These are phyloP conservation scores for Euspilapteryx auroguttella DNA, from an alignment of 2,888 invertebrate genomes.

Conservation along the genomic window DNA sequence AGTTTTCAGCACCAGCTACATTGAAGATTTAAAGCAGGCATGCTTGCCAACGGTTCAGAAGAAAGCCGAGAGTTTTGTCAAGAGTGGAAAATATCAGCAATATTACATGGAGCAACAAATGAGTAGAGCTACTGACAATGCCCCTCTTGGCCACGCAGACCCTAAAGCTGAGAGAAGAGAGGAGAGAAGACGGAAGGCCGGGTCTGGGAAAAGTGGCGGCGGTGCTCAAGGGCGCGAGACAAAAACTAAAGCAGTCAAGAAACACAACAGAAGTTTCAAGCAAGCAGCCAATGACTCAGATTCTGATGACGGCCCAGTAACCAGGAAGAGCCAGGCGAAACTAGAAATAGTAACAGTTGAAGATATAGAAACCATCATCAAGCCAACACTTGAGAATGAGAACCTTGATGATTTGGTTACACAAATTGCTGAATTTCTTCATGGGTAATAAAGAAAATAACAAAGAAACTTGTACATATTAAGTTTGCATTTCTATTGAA, in stretches of 20 bases:
- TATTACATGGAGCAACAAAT: conserved; percentile 69
- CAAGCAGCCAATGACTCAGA: conserved; percentile 66
- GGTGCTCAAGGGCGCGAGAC: conserved; percentile 93
- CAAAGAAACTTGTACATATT: neutral
- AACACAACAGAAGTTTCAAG: conserved; percentile 63
- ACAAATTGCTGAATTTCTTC: conserved; percentile 69
- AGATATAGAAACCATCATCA: conserved; percentile 70
- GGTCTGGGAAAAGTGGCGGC: conserved; percentile 86
- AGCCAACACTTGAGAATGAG: conserved; percentile 66
- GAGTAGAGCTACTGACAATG: conserved; percentile 31
- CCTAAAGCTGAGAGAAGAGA: conserved; percentile 76
- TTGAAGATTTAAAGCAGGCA: conserved; percentile 68
- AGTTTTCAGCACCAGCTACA: conserved; percentile 67
- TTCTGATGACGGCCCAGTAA: conserved; percentile 62
- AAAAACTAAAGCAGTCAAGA: conserved; percentile 92
- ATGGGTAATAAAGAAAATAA: conserved; percentile 47
- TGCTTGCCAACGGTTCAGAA: conserved; percentile 68
- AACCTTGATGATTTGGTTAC: conserved; percentile 71
- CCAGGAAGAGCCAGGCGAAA: conserved; percentile 32
- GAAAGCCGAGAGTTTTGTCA: conserved; percentile 69
- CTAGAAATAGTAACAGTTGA: conserved; percentile 67
- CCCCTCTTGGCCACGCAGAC: conserved; percentile 35
- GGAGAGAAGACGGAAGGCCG: conserved; percentile 85
- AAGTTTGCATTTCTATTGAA: neutral
- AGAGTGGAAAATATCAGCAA: conserved; percentile 76